phyloP scores from a whole-genome alignment of 2,888 invertebrate genomes.

The Hermaeophaga mercurialis region DNA sequence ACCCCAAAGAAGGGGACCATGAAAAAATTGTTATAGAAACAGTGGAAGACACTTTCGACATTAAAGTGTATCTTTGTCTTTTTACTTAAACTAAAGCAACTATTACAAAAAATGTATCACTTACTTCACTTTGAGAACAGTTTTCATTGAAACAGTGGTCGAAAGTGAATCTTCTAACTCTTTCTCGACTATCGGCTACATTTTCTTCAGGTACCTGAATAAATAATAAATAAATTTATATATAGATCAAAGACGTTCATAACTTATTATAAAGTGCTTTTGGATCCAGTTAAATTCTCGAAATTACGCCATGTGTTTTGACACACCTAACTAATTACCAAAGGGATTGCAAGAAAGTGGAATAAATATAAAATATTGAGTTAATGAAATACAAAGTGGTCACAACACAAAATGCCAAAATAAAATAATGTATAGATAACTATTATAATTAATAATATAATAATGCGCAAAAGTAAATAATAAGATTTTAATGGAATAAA shows the following conservation, averaged over 20 bases:
- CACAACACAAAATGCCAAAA: too few species aligned
- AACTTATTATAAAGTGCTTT: conserved; percentile 19
- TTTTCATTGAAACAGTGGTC: conserved; percentile 69
- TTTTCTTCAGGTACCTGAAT: conserved; percentile 66
- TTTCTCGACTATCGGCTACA: conserved; percentile 70
- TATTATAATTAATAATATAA: too few species aligned
- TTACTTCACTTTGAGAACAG: conserved; percentile 58
- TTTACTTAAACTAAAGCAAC: neutral
- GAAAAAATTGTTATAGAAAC: too few species aligned
- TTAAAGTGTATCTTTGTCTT: too few species aligned
- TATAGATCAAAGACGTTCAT: conserved; percentile 31
- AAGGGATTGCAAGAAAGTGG: neutral
- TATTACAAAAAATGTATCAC: conserved; percentile 24
- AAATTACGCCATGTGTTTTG: conserved; percentile 3
- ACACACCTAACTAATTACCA: neutral
- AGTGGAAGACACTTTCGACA: too few species aligned
- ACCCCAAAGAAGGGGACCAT: too few species aligned
- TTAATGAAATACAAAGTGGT: too few species aligned
- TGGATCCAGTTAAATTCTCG: conserved; percentile 15
- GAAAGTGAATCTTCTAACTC: conserved; percentile 66
- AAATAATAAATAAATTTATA: conserved; percentile 36
- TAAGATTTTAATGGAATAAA: too few species aligned
- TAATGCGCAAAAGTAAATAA: too few species aligned
- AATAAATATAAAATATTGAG: too few species aligned
- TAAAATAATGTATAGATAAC: too few species aligned